phyloP scores from a whole-genome alignment of 2,113 vertebrate species.

The Myrmecobius fasciatus region DNA sequence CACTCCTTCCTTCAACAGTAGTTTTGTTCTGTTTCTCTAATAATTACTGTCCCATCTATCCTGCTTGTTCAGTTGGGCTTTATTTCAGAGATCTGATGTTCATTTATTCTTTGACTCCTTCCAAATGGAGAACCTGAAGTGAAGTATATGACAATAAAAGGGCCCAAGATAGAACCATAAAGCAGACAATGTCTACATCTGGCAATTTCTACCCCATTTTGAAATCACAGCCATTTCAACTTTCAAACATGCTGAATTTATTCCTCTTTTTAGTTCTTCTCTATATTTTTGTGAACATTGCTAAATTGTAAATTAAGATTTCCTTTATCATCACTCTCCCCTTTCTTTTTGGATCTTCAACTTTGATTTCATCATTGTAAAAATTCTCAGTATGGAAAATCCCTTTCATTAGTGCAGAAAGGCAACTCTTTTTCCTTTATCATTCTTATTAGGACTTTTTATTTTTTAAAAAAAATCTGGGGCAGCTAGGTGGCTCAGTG shows the following conservation, averaged over 20 bases:
- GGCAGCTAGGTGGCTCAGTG: too few relatives aligned
- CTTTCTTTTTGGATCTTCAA: neutral
- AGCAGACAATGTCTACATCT: neutral
- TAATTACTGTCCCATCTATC: slow-evolving; percentile 44
- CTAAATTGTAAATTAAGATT: neutral
- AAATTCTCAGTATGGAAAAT: neutral
- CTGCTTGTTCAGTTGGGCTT: neutral
- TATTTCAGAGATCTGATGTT: slow-evolving; percentile 9
- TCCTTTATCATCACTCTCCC: neutral
- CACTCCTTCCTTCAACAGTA: slow-evolving; percentile 53
- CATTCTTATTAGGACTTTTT: neutral
- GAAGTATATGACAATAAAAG: neutral
- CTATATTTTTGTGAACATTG: neutral
- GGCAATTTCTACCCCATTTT: neutral
- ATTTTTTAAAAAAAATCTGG: neutral
- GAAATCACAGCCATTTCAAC: neutral
- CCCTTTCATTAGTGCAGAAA: neutral
- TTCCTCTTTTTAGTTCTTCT: neutral
- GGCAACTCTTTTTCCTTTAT: neutral
- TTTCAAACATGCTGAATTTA: neutral
- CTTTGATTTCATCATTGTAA: neutral
- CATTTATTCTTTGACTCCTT: slow-evolving; percentile 13
- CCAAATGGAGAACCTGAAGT: slow-evolving; percentile 35
- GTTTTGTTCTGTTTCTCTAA: slow-evolving; percentile 64
- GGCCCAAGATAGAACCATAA: neutral